Evolutionary conservation across 2,113 vertebrate species (phyloP).

Genomic region (Fukomys damarensis): DNA sequence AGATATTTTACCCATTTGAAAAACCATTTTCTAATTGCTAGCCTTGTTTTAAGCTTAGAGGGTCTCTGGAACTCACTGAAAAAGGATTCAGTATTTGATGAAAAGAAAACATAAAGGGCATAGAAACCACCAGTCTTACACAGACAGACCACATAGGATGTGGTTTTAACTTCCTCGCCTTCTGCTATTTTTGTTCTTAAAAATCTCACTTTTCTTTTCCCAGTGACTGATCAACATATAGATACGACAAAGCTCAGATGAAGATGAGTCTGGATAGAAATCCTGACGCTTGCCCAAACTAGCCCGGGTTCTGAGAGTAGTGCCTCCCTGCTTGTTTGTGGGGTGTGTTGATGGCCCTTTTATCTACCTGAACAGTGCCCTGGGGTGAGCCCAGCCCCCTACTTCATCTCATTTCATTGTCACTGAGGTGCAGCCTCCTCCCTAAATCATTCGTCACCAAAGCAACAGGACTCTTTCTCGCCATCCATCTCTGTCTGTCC

Average conservation of each 20-base stretch:
- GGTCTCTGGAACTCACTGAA: background rate
- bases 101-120: background rate
- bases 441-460: constrained; percentile 32
- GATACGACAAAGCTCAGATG: rapidly evolving
- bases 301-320: too few species aligned
- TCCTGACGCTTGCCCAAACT: background rate
- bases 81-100: background rate
- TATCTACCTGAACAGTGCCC: background rate
- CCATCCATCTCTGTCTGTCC: background rate
- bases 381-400: background rate
- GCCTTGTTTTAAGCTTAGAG: background rate
- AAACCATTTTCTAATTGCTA: background rate
- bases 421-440: background rate
- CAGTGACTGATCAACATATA: rapidly evolving
- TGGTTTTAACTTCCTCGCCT: background rate
- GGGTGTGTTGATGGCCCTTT: background rate
- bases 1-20: background rate
- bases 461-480: background rate
- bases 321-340: background rate
- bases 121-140: background rate
- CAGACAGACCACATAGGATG: background rate
- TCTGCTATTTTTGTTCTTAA: background rate
- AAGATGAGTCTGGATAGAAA: background rate
- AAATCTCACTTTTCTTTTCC: background rate
- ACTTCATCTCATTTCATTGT: background rate